These are phyloP conservation scores for Rhimphoctona megacephalus DNA, from an alignment of 2,888 invertebrate genomes.

Conservation along the genomic window DNA sequence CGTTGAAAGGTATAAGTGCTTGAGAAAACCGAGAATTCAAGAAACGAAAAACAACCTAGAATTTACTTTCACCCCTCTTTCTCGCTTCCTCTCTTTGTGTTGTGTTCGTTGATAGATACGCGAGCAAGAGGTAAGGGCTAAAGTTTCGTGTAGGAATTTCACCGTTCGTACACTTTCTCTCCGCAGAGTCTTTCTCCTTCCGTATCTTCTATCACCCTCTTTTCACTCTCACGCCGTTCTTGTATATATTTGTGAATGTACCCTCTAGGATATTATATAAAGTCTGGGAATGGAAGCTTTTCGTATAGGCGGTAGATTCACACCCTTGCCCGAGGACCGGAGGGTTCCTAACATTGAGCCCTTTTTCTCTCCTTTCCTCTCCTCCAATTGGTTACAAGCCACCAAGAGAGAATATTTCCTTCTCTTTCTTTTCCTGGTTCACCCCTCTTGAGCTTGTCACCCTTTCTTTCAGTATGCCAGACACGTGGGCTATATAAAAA, in stretches of 20 bases:
- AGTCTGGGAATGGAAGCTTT: conserved; percentile 65
- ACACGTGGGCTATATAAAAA: conserved; percentile 55
- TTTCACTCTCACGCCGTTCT: conserved; percentile 31
- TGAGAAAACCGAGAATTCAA: conserved; percentile 30
- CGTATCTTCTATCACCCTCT: conserved; percentile 20
- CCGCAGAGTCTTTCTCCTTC: conserved; percentile 19
- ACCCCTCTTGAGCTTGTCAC: conserved; percentile 22
- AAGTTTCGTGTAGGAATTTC: conserved; percentile 64
- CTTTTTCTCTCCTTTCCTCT: conserved; percentile 22
- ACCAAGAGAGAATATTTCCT: conserved; percentile 34
- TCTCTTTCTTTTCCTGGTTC: conserved; percentile 16
- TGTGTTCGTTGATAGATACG: conserved; percentile 51
- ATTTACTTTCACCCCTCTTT: conserved; percentile 14
- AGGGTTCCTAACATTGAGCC: conserved; percentile 60
- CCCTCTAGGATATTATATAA: conserved; percentile 64
- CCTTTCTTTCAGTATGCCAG: conserved; percentile 52
- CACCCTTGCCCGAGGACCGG: conserved; percentile 61
- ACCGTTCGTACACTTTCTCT: conserved; percentile 50
- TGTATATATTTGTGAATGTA: conserved; percentile 54
- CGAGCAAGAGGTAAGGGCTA: conserved; percentile 45
- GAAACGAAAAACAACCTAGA: not conserved
- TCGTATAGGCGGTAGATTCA: conserved; percentile 75
- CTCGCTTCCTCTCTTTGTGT: conserved; percentile 41
- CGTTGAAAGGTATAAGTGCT: conserved; percentile 43
- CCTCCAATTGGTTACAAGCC: conserved; percentile 47